Conservation (phyloP, 2,888 invertebrate genomes). For the Nomada flava region DNA sequence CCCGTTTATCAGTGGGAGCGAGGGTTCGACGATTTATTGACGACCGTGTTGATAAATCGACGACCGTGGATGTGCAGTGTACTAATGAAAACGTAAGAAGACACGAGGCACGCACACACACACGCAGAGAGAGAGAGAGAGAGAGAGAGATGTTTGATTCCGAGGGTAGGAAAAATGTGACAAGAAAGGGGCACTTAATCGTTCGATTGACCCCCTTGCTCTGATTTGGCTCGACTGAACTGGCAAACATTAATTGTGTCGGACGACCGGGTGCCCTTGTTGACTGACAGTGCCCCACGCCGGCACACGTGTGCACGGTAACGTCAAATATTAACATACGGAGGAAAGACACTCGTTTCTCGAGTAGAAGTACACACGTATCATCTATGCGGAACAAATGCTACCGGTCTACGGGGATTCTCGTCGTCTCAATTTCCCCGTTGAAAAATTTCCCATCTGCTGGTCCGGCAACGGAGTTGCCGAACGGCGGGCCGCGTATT, state of each 20-base stretch:
- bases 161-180: conserved; percentile 46
- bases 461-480: too few relatives aligned
- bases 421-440: too few relatives aligned
- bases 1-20: conserved; percentile 50
- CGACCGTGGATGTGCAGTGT: conserved; percentile 35
- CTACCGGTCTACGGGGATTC: too few relatives aligned
- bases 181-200: conserved; percentile 56
- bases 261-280: conserved; percentile 56
- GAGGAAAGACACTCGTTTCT: neutral
- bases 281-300: conserved; percentile 51
- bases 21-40: conserved; percentile 67
- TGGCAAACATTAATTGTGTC: conserved; percentile 60
- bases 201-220: conserved; percentile 55
- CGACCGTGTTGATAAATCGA: conserved; percentile 48
- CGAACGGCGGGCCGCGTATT: too few relatives aligned
- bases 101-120: too few relatives aligned
- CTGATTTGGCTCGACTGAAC: conserved; percentile 39
- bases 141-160: conserved; percentile 13
- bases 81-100: too few relatives aligned
- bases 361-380: too few relatives aligned
- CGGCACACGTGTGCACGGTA: neutral
- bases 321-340: conserved; percentile 16
- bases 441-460: too few relatives aligned
- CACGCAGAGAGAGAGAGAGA: neutral
- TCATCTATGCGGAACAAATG: too few relatives aligned